phyloP scores from a whole-genome alignment of 1,140 invertebrate species.

The Pseudoatta argentina region DNA sequence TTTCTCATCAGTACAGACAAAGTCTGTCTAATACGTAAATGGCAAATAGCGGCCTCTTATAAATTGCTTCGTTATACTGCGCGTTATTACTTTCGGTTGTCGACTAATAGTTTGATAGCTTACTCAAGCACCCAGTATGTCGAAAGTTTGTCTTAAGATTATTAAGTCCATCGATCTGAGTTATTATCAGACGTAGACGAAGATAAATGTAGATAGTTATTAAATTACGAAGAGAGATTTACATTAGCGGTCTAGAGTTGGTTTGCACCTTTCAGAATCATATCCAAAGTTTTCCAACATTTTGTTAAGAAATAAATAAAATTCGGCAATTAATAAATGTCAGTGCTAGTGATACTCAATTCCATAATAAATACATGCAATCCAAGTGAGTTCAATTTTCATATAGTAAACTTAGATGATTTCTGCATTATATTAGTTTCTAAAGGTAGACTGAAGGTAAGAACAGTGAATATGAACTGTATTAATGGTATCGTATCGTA shows the following conservation, averaged over 20 bases:
- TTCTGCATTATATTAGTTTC: background rate
- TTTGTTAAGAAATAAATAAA: background rate
- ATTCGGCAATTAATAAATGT: background rate
- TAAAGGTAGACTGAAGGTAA: background rate
- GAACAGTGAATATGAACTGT: conserved; percentile 18
- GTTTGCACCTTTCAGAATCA: background rate
- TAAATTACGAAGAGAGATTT: conserved; percentile 12
- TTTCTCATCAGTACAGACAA: conserved; percentile 47
- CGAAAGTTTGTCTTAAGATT: conserved; percentile 21
- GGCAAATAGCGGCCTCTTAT: conserved; percentile 32
- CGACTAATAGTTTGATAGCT: conserved; percentile 42
- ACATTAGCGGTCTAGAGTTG: background rate
- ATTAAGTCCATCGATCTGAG: conserved; percentile 35
- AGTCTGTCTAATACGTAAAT: conserved; percentile 52
- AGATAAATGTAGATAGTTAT: conserved; percentile 22
- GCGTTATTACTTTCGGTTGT: conserved; percentile 49
- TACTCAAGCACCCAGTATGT: conserved; percentile 8
- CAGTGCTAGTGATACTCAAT: background rate
- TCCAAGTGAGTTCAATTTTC: background rate
- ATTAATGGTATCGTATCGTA: conserved; percentile 35
- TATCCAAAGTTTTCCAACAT: background rate
- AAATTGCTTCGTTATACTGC: conserved; percentile 54
- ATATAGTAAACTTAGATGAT: background rate
- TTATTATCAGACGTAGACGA: conserved; percentile 20
- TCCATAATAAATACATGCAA: background rate